Evolutionary conservation across 2,888 invertebrate species (phyloP).

Genomic region (Orgyia antiqua): DNA sequence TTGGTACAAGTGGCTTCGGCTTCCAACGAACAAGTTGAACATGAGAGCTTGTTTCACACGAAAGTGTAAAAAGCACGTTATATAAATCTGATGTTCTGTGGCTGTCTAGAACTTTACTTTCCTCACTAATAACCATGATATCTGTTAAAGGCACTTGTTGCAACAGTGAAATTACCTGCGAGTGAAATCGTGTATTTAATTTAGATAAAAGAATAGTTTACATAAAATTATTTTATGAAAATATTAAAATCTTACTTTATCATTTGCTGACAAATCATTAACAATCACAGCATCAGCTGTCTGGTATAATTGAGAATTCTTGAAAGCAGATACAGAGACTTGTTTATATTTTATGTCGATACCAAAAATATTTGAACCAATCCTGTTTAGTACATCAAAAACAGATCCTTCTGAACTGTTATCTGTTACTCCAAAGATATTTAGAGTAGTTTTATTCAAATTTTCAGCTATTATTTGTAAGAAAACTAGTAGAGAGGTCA

Average conservation of each 20-base stretch:
- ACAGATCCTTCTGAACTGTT: constrained; percentile 8
- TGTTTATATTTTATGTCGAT: constrained; percentile 18
- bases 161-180: constrained; percentile 12
- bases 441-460: constrained; percentile 20
- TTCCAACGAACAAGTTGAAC: constrained; percentile 20
- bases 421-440: constrained; percentile 20
- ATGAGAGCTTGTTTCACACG: too few relatives aligned
- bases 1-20: constrained; percentile 5
- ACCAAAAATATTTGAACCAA: constrained; percentile 11
- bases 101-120: constrained; percentile 8
- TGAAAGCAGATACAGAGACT: constrained; percentile 1
- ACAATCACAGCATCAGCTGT: constrained; percentile 22
- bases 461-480: constrained; percentile 38
- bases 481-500: constrained; percentile 21
- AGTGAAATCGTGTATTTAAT: neutral
- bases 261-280: constrained; percentile 19
- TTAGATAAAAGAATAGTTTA: neutral
- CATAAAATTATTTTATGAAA: neutral
- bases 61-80: constrained; percentile 9
- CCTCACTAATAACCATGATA: constrained; percentile 18
- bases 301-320: constrained; percentile 3
- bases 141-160: constrained; percentile 13
- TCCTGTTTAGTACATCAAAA: constrained; percentile 18
- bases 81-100: constrained; percentile 11
- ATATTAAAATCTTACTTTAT: constrained; percentile 16